These are phyloP conservation scores for Rhinichthys klamathensis DNA, from an alignment of 2,113 vertebrate genomes.

Conservation along the genomic window DNA sequence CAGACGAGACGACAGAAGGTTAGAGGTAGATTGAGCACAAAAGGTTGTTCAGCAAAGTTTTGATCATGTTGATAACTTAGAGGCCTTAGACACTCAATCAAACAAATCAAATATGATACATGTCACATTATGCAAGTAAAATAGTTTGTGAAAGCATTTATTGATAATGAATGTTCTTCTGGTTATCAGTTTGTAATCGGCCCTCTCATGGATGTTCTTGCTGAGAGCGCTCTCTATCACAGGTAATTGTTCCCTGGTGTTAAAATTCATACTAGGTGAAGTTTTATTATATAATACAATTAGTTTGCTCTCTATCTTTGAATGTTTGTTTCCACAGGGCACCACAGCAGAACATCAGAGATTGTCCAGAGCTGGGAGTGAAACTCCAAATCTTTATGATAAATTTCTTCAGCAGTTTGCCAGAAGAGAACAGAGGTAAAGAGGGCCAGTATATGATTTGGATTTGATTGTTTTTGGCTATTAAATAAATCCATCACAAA, in stretches of 20 bases:
- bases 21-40: no score
- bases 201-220: slow-evolving; percentile 88
- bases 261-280: not conserved
- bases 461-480: not conserved
- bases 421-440: slow-evolving; percentile 83
- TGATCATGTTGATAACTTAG: no score
- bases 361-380: slow-evolving; percentile 83
- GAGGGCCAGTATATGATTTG: not conserved
- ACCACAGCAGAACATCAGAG: slow-evolving; percentile 79
- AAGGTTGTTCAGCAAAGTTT: no score
- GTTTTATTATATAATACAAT: not conserved
- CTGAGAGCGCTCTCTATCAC: slow-evolving; percentile 87
- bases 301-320: not conserved
- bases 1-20: no score
- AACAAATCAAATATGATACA: no score
- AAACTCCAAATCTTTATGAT: slow-evolving; percentile 86
- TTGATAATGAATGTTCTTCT: not conserved
- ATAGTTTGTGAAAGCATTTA: not conserved
- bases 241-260: slow-evolving; percentile 74
- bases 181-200: slow-evolving; percentile 83
- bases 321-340: slow-evolving; percentile 68
- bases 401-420: slow-evolving; percentile 80
- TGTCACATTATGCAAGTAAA: not conserved
- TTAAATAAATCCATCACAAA: slow-evolving; percentile 31
- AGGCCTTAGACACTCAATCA: no score